phyloP scores from a whole-genome alignment of 2,113 vertebrate genomes.

The Desmodus rotundus region DNA sequence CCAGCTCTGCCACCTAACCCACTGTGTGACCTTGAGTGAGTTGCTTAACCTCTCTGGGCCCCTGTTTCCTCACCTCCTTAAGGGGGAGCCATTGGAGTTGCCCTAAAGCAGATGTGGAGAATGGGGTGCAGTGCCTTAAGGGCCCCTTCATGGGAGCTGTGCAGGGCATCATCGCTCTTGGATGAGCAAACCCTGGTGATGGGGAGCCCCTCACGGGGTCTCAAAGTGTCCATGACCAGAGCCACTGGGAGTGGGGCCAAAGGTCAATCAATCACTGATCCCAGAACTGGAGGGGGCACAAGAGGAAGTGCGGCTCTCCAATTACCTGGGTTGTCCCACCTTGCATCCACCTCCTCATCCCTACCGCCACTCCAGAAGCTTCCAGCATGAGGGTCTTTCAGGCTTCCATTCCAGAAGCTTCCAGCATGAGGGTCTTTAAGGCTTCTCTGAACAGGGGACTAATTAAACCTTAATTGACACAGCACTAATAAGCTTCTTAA shows the following conservation, averaged over 20 bases:
- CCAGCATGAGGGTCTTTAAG: slow-evolving; percentile 72
- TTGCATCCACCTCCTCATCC: not conserved
- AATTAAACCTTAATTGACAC: slow-evolving; percentile 88
- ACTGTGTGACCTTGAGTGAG: not conserved
- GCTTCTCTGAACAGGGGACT: slow-evolving; percentile 81
- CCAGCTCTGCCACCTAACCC: not conserved
- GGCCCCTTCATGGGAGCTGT: not conserved
- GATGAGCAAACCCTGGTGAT: not conserved
- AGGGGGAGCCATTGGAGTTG: not conserved
- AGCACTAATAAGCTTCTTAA: slow-evolving; percentile 88
- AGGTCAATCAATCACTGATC: not conserved
- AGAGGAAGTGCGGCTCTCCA: not conserved
- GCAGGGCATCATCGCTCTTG: not conserved
- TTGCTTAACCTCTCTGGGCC: not conserved
- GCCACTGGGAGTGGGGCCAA: too few relatives aligned
- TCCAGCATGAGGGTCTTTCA: slow-evolving; percentile 71
- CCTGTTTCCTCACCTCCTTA: not conserved
- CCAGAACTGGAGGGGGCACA: not conserved
- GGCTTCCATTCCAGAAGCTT: slow-evolving; percentile 58
- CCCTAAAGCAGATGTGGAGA: not conserved
- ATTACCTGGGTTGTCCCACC: not conserved
- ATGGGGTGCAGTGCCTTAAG: not conserved
- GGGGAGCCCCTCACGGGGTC: not conserved
- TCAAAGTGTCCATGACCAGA: not conserved
- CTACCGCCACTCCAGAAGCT: slow-evolving; percentile 22